Evolutionary conservation across 1,140 invertebrate species (phyloP).

Genomic region (Wasmannia auropunctata): DNA sequence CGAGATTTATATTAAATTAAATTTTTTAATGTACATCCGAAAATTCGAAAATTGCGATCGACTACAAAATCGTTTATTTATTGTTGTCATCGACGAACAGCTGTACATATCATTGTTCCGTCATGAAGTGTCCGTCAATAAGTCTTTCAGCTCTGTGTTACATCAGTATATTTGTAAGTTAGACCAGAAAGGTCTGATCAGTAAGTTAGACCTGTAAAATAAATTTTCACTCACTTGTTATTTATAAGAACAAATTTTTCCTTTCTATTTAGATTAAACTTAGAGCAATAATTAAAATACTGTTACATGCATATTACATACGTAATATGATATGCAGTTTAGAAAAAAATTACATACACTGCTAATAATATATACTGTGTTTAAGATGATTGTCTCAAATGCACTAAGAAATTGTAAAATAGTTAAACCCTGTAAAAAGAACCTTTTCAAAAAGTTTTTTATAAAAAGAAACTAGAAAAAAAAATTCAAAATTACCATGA

Average conservation of each 20-base stretch:
- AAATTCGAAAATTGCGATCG: conserved; percentile 10
- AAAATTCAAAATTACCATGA: not conserved
- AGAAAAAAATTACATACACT: not conserved
- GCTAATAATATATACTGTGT: not conserved
- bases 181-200: too few species aligned
- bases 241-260: not conserved
- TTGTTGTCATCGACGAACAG: not conserved
- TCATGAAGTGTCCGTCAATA: not conserved
- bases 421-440: not conserved
- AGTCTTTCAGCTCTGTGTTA: not conserved
- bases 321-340: not conserved
- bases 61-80: not conserved
- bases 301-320: not conserved
- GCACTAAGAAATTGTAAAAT: not conserved
- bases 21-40: not conserved
- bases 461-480: not conserved
- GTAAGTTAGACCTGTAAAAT: not conserved
- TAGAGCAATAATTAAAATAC: not conserved
- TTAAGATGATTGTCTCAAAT: not conserved
- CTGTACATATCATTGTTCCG: not conserved
- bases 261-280: not conserved
- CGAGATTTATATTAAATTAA: not conserved
- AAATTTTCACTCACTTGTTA: not conserved
- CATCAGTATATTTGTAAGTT: too few species aligned
- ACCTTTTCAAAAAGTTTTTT: not conserved